Conservation (phyloP, 64 coral and sea anemone genomes). For the Acropora yongei region DNA sequence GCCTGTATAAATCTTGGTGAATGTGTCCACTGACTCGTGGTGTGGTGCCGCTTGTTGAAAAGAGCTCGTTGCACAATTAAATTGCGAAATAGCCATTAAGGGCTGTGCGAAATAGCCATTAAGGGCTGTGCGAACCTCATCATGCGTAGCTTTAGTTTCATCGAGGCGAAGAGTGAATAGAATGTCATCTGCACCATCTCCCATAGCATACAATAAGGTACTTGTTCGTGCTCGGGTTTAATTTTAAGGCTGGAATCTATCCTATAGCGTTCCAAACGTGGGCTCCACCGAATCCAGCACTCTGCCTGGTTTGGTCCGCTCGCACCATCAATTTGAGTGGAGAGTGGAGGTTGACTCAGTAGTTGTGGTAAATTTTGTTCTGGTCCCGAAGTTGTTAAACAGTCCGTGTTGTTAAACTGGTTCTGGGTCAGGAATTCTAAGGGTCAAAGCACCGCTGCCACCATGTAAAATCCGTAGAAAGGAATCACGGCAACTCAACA, state of each 20-base stretch:
- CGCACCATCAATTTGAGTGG: background rate
- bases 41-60: conserved; percentile 39
- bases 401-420: too few species aligned
- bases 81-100: background rate
- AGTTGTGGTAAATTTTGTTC: too few species aligned
- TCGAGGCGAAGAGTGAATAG: conserved; percentile 5
- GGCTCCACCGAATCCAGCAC: conserved; percentile 54
- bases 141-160: conserved; percentile 10
- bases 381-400: too few species aligned
- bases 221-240: background rate
- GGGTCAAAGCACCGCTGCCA: too few species aligned
- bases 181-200: background rate
- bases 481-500: too few species aligned
- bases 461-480: too few species aligned
- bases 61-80: conserved; percentile 42
- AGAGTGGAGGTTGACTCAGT: background rate
- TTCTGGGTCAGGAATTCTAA: too few species aligned
- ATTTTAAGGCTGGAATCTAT: conserved; percentile 49
- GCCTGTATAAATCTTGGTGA: conserved; percentile 29
- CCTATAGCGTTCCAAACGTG: conserved; percentile 67
- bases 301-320: conserved; percentile 48
- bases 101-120: background rate
- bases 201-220: conserved; percentile 13
- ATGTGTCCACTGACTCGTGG: conserved; percentile 57
- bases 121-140: conserved; percentile 13